Conservation (phyloP, 37 sponge, comb jelly and placozoan genomes). For the Tethya wilhelma region DNA sequence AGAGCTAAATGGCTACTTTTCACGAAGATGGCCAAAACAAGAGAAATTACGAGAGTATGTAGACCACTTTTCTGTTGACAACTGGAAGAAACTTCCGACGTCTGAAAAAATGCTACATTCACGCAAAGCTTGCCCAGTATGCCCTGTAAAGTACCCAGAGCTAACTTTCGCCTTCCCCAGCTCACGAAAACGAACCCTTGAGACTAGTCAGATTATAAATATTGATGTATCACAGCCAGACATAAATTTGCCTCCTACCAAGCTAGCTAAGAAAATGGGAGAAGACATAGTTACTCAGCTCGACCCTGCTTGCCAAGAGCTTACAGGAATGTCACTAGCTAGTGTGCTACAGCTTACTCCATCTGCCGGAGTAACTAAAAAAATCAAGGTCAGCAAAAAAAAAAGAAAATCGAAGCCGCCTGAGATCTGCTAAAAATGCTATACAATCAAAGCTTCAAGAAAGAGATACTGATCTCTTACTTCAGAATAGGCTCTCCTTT, state of each 20-base stretch:
- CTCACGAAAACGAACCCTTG: not conserved
- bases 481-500: not conserved
- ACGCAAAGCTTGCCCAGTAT: not conserved
- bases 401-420: not conserved
- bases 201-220: not conserved
- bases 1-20: not conserved
- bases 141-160: not conserved
- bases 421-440: not conserved
- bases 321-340: slow-evolving; percentile 1
- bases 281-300: slow-evolving; percentile 11
- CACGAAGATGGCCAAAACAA: not conserved
- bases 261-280: not conserved
- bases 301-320: slow-evolving; percentile 2
- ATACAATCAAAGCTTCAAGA: slow-evolving; percentile 5
- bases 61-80: not conserved
- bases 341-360: not conserved
- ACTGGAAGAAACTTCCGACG: slow-evolving; percentile 1
- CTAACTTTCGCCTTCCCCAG: not conserved
- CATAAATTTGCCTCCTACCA: not conserved
- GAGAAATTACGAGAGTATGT: not conserved
- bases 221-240: not conserved
- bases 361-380: slow-evolving; percentile 1
- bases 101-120: slow-evolving; percentile 2
- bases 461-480: not conserved
- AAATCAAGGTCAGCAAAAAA: not conserved